A percentile compares a stretch with the other conserved stretches of the same genome.
These are phyloP conservation scores for Lithobius niger DNA, from an alignment of 1,140 invertebrate species.

Conservation along the genomic window DNA sequence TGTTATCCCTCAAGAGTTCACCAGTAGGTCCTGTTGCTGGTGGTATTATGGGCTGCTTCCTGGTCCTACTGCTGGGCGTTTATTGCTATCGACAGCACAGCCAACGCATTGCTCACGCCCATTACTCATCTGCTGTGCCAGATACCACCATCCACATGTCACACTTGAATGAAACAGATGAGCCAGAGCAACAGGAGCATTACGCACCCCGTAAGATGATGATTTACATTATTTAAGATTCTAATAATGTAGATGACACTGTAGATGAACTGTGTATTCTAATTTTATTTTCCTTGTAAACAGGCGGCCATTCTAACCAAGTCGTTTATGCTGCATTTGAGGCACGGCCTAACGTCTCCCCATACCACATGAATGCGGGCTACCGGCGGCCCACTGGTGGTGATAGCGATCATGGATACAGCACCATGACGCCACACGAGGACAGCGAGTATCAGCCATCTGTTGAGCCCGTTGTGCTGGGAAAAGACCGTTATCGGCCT, in stretches of 20 bases:
- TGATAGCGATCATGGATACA: slow-evolving; percentile 87
- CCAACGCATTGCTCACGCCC: slow-evolving; percentile 26
- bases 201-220: no score
- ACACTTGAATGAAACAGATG: slow-evolving; percentile 35
- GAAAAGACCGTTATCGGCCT: slow-evolving; percentile 32
- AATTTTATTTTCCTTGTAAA: neutral
- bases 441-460: slow-evolving; percentile 61
- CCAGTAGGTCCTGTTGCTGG: slow-evolving; percentile 49
- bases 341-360: slow-evolving; percentile 48
- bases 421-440: slow-evolving; percentile 85
- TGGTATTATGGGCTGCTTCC: slow-evolving; percentile 44
- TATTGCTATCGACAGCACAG: slow-evolving; percentile 46
- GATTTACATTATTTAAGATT: no score
- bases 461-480: slow-evolving; percentile 42
- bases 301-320: slow-evolving; percentile 30
- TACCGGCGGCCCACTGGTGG: slow-evolving; percentile 55
- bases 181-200: slow-evolving; percentile 32
- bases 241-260: no score
- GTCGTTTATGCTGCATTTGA: slow-evolving; percentile 34
- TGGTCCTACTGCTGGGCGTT: slow-evolving; percentile 43
- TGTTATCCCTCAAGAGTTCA: slow-evolving; percentile 35
- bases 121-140: slow-evolving; percentile 24
- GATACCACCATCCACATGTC: slow-evolving; percentile 31
- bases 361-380: slow-evolving; percentile 67
- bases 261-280: slow-evolving; percentile 24